A percentile compares a stretch with the other conserved stretches of the same genome.
These are phyloP conservation scores for Platyura marginata DNA, from an alignment of 1,140 invertebrate species.

Conservation along the genomic window DNA sequence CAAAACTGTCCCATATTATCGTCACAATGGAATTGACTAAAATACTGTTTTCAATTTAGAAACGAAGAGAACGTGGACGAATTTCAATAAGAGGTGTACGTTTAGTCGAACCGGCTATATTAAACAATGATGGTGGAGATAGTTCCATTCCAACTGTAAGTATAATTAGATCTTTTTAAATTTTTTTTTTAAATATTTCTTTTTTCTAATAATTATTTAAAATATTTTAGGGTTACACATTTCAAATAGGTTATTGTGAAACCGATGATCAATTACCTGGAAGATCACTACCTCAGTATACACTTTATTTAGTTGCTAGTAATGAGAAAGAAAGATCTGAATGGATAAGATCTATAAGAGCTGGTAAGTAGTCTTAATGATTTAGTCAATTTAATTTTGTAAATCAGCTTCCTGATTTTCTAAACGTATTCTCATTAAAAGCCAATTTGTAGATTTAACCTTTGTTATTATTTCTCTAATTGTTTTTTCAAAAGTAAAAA, in stretches of 20 bases:
- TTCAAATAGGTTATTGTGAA: constrained; percentile 58
- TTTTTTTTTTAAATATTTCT: constrained; percentile 2
- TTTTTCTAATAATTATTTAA: neutral
- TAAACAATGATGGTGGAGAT: constrained; percentile 30
- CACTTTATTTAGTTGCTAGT: constrained; percentile 53
- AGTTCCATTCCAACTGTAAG: constrained; percentile 24
- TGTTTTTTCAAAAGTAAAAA: too few species aligned
- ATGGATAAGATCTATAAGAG: constrained; percentile 59
- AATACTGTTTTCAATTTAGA: constrained; percentile 27
- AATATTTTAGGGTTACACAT: constrained; percentile 31
- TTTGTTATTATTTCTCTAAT: too few species aligned
- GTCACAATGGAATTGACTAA: too few species aligned
- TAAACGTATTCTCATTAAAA: too few species aligned
- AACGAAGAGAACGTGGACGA: constrained; percentile 59
- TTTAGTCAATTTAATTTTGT: too few species aligned
- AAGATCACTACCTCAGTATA: constrained; percentile 39
- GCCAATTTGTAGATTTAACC: too few species aligned
- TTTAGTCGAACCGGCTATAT: constrained; percentile 51
- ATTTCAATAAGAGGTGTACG: constrained; percentile 51
- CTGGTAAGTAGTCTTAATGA: too few species aligned
- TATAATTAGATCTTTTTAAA: too few species aligned
- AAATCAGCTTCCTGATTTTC: too few species aligned
- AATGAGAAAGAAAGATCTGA: constrained; percentile 48
- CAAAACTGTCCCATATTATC: too few species aligned
- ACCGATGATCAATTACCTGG: constrained; percentile 25